These are phyloP conservation scores for Atopsyche davidsoni DNA, from an alignment of 1,140 invertebrate genomes.

Conservation along the genomic window DNA sequence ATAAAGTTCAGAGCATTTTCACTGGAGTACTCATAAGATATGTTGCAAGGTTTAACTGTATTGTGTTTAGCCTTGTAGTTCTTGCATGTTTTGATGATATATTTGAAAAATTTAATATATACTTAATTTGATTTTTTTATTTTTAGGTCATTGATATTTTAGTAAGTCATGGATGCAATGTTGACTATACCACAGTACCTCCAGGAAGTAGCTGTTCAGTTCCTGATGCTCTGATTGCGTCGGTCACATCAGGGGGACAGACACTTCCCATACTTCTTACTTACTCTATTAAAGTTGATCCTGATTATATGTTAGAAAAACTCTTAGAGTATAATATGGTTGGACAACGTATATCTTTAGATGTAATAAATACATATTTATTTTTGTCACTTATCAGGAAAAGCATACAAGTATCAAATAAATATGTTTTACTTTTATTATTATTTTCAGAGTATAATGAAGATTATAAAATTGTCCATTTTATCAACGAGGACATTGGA, in stretches of 20 bases:
- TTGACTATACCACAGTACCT: slow-evolving; percentile 39
- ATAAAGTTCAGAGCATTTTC: background rate
- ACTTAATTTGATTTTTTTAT: slow-evolving; percentile 11
- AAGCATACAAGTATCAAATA: background rate
- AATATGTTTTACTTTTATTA: background rate
- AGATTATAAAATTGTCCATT: slow-evolving; percentile 22
- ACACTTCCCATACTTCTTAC: slow-evolving; percentile 36
- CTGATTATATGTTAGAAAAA: slow-evolving; percentile 31
- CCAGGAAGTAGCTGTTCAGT: slow-evolving; percentile 26
- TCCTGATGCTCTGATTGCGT: slow-evolving; percentile 42
- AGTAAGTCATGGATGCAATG: slow-evolving; percentile 39
- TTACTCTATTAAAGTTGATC: slow-evolving; percentile 40
- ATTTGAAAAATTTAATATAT: background rate
- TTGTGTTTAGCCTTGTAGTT: background rate
- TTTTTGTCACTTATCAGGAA: background rate
- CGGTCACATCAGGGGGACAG: slow-evolving; percentile 34
- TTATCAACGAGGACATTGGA: slow-evolving; percentile 12
- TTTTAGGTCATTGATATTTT: slow-evolving; percentile 44
- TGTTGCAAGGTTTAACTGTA: background rate
- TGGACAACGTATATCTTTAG: slow-evolving; percentile 19
- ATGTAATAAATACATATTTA: slow-evolving; percentile 11
- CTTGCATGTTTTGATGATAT: background rate
- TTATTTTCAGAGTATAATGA: slow-evolving; percentile 23
- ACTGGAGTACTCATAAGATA: background rate
- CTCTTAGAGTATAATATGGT: slow-evolving; percentile 22